Evolutionary conservation across 2,888 invertebrate species (phyloP).

Genomic region (Tetranychus truncatus): DNA sequence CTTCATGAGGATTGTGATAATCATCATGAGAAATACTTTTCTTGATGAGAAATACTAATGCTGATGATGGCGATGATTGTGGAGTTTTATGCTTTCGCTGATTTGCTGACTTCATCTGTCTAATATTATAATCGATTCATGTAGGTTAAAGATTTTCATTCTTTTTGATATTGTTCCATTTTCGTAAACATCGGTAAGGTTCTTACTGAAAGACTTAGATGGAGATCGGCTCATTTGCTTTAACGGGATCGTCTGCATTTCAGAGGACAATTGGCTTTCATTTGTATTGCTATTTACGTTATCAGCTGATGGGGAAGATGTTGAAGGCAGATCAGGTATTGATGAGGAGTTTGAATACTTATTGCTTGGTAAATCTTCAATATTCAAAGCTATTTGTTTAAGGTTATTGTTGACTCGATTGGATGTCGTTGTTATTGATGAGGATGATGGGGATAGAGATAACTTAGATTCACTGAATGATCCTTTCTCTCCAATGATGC

Average conservation of each 20-base stretch:
- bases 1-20: neutral
- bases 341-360: neutral
- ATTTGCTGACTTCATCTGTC: neutral
- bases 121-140: neutral
- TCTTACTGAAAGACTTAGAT: neutral
- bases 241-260: neutral
- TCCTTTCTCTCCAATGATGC: neutral
- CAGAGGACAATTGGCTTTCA: neutral
- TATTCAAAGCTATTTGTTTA: neutral
- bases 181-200: neutral
- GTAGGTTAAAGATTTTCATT: neutral
- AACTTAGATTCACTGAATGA: neutral
- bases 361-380: neutral
- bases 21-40: neutral
- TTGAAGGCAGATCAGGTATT: neutral
- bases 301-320: neutral
- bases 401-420: neutral
- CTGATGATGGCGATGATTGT: neutral
- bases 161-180: neutral
- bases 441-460: neutral
- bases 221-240: neutral
- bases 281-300: neutral
- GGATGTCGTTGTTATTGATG: neutral
- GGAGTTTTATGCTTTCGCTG: neutral
- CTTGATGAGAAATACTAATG: neutral